Percentiles rank a stretch among this genome's conserved stretches.
Conservation (phyloP, 2,888 invertebrate genomes). For the Halocaridina rubra region DNA sequence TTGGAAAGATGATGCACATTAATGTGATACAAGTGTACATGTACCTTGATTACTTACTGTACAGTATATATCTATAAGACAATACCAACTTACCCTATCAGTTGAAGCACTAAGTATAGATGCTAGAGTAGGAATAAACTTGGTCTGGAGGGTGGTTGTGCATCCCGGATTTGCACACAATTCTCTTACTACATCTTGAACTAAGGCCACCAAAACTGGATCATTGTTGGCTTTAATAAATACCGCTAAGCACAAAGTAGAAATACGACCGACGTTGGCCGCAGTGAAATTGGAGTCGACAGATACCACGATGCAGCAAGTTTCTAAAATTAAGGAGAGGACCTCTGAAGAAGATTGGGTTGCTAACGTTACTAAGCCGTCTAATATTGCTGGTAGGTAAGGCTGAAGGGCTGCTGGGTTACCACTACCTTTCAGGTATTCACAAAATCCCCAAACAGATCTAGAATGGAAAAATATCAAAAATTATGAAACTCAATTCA, state of each 20-base stretch:
- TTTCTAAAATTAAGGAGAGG: conserved; percentile 69
- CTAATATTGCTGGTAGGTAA: conserved; percentile 63
- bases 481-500: no score
- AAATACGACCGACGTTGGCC: conserved; percentile 74
- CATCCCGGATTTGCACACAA: conserved; percentile 75
- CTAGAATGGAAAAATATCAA: conserved; percentile 63
- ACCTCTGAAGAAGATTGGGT: conserved; percentile 63
- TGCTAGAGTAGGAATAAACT: conserved; percentile 77
- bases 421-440: conserved; percentile 70
- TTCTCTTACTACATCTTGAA: conserved; percentile 76
- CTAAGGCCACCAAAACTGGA: conserved; percentile 74
- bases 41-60: no score
- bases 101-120: conserved; percentile 72
- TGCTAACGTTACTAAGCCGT: conserved; percentile 62
- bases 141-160: conserved; percentile 74
- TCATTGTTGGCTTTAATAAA: conserved; percentile 75
- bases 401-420: conserved; percentile 57
- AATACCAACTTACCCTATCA: conserved; percentile 68
- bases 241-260: conserved; percentile 76
- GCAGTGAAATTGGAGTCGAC: conserved; percentile 75
- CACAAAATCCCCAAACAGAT: conserved; percentile 72
- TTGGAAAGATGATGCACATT: no score
- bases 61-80: no score
- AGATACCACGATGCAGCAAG: conserved; percentile 71
- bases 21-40: no score